Base-by-base conservation (phyloP, 92 coral and sea anemone genomes). In the Zoanthus gigantus region DNA sequence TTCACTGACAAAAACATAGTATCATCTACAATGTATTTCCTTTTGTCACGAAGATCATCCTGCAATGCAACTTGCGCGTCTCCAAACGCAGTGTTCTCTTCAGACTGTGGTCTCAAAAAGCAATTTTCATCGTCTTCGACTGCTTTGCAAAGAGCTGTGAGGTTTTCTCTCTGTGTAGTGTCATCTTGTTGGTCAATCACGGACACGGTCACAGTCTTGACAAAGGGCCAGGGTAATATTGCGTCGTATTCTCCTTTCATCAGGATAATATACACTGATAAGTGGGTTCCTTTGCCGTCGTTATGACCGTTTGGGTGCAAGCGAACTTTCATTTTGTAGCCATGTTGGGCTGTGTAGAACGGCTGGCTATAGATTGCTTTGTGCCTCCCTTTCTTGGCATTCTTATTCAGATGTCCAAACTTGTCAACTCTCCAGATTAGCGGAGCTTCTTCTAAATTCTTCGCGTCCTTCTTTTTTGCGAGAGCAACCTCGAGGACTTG, bases 291-390 rank as follows among this genome's bases (percentile, higher is more conserved):
- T 81, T 81, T 81, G 31, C 46, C 85, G 45, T 50, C 53, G 29
- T 81, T 74, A 23, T 60, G 31, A 47, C 85, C 85, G 50, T 81
- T 81, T 4, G 85, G 85, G 29, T 81, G 74, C 47, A 81, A 44
- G 23, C 85, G 85, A 81, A 63, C 34, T 81, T 53, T 81, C 85
- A 81, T 81, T 66, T 63, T 66, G 76, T 81, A 81, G 85, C 85
- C 85, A 81, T 81, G 15, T 28, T 30, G 85, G 75, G 60, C 32
- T 23, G 57, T 44, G 65, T 81, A 81, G 47, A 81, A 81, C 29
- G 76, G 85, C 16, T 46, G 74, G 42, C 85, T 81, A 42, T 65
- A 44, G 45, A 81, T 48, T 7, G 76, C 15, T 54, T 81, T 81
- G 75, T 81, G 85, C 45, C 65, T 81, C 45, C 85, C 85, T 47